Evolutionary conservation across 2,797 vertebrate species (phyloP), one percentile per base, ranked within the genome.

Genomic region (Manis pentadactyla): DNA sequence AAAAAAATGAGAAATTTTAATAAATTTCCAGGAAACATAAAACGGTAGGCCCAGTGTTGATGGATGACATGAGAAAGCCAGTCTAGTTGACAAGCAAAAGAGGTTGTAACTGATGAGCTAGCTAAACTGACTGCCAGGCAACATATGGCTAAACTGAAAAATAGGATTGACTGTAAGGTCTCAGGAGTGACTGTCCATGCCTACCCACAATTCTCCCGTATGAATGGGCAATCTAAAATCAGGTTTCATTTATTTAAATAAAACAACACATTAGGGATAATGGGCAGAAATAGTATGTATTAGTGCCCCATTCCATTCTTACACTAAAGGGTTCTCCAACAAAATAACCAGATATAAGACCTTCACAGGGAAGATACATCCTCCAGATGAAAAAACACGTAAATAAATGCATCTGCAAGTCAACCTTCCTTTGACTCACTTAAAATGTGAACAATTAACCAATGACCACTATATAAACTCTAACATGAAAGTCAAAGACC

Each of bases 11-110:
- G 34, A 61, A 81, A 71, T 74, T 3, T 39, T 87, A 59, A 25
- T 57, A 85, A 53, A 85, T 85, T 93, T 96, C 37, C 55, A 25
- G 64, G 87, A 90, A 13, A 73, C 3, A 53, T 46, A 84, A 90
- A 78, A 31, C 34, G 63, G 13, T 51, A 83, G 23, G 14, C 1
- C 17, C 37, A 64, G 5, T 69, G 8, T 64, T 82, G 75, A 75
- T 23, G 66, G 21, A 82, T 31, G 14, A 75, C 14, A 49, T 14
- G 12, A 87, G n/a, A 85, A 86, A 69, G 10, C 7, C 31, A 14
- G 14, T 82, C 53, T 63, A 18, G 42, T 29, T 71, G 42, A 92
- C 2, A 86, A 46, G 31, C 21, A 63, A 21, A 77, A 17, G 2
- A 0, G 25, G 1, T 25, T 87, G 0, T 75, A 93, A 63, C 34